Evolutionary conservation across 2,888 invertebrate genomes (phyloP).

Genomic region (Platerodrilus igneus): DNA sequence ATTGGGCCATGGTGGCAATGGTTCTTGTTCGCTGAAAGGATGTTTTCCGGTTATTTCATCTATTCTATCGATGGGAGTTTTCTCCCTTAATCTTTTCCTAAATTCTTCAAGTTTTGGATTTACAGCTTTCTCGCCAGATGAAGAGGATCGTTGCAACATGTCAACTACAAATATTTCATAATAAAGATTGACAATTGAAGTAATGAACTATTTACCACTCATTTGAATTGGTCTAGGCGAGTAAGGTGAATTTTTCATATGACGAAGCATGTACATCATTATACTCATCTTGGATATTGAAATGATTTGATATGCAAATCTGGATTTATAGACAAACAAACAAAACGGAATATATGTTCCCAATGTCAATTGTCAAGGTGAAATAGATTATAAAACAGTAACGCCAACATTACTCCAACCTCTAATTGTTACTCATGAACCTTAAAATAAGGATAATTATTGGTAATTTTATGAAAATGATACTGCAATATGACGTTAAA

Average conservation of each 20-base stretch:
- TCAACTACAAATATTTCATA: constrained; percentile 13
- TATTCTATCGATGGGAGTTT: constrained; percentile 64
- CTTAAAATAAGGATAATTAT: too few relatives aligned
- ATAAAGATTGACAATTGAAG: constrained; percentile 4
- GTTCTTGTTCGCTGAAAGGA: constrained; percentile 76
- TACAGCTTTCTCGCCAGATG: constrained; percentile 30
- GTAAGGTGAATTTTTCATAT: constrained; percentile 36
- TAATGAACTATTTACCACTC: constrained; percentile 23
- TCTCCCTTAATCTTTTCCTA: constrained; percentile 65
- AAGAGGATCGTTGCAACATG: constrained; percentile 14
- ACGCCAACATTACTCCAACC: too few relatives aligned
- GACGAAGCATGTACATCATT: constrained; percentile 42
- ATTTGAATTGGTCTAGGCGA: constrained; percentile 24
- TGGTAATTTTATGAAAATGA: too few relatives aligned
- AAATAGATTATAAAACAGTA: too few relatives aligned
- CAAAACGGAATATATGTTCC: too few relatives aligned
- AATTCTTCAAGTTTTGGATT: constrained; percentile 63
- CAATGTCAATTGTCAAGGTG: too few relatives aligned
- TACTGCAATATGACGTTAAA: too few relatives aligned
- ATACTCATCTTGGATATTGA: constrained; percentile 46
- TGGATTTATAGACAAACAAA: too few relatives aligned
- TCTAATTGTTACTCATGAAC: too few relatives aligned
- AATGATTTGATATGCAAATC: too few relatives aligned
- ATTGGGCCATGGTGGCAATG: constrained; percentile 79
- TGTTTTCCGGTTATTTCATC: constrained; percentile 70